Base-by-base conservation (phyloP, 2,797 vertebrate species). In the Hippocampus kuda region DNA sequence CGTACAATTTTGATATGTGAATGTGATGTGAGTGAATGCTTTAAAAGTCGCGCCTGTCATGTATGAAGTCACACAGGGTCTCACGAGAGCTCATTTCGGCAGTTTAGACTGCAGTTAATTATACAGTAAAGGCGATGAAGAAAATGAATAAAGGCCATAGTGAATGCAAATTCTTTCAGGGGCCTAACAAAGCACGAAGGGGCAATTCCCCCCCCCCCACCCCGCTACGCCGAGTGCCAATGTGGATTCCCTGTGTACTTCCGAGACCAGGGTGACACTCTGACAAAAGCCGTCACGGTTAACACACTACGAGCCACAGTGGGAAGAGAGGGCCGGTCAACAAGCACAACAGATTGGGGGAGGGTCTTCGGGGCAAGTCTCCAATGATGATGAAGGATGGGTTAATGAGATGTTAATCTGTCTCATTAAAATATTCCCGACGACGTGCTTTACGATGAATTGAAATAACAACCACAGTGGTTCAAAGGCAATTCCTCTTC, bases 91-190 rank as follows among this genome's bases (percentile, higher is more conserved):
- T n/a, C n/a, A n/a, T n/a, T n/a, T n/a, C n/a, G n/a, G n/a, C 34
- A 4, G 16, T 65, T 24, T 46, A 26, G n/a, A 65, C 46, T 18
- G 42, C 42, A 65, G 63, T 84, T 86, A 53, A 86, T 86, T 75
- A 83, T 79, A 86, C 69, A 73, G 81, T 78, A 65, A 65, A 65
- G 41, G 20, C 69, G 64, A 76, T 57, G 70, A 76, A 82, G 72
- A 77, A 81, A 77, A 77, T 77, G 78, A 83, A 83, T 70, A 77
- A 75, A 70, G 77, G 73, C 83, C 75, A 77, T 91, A 91, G 91
- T 90, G 81, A 79, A 92, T 91, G 89, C 88, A 88, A 86, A 87
- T 85, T 88, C 83, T 88, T 89, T 89, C 87, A 89, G 78, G 81
- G 59, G 71, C 70, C 80, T 83, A 77, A 91, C 89, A 90, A 89